phyloP scores from a whole-genome alignment of 2,888 invertebrate species.

The Gari tellinella region DNA sequence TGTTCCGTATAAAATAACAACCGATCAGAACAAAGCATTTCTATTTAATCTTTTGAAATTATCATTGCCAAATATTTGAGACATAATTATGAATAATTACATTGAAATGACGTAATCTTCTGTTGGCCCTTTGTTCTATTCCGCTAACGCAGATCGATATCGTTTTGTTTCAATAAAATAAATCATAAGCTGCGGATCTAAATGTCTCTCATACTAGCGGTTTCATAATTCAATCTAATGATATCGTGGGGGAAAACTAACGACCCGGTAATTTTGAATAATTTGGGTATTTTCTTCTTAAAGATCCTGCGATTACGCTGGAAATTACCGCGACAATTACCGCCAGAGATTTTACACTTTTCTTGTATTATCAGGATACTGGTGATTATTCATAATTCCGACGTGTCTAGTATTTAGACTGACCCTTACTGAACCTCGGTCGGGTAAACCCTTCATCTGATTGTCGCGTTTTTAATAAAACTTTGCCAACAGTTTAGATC shows the following conservation, averaged over 20 bases:
- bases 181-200: conserved; percentile 31
- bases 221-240: conserved; percentile 53
- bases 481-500: too few relatives aligned
- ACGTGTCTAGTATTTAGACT: conserved; percentile 20
- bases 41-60: too few relatives aligned
- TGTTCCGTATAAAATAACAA: too few relatives aligned
- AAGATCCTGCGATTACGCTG: conserved; percentile 33
- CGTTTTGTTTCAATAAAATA: conserved; percentile 46
- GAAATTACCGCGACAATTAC: conserved; percentile 46
- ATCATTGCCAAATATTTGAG: too few relatives aligned
- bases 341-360: conserved; percentile 43
- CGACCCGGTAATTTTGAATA: conserved; percentile 53
- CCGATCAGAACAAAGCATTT: too few relatives aligned
- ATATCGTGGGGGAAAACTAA: conserved; percentile 45
- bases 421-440: conserved; percentile 1
- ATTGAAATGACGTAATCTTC: too few relatives aligned
- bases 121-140: too few relatives aligned
- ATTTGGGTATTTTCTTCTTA: conserved; percentile 49
- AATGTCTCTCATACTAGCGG: conserved; percentile 28
- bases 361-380: conserved; percentile 46
- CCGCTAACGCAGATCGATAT: conserved; percentile 38
- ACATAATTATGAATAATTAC: too few relatives aligned
- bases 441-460: too few relatives aligned
- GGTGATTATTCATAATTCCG: conserved; percentile 46
- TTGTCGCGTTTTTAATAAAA: too few relatives aligned